Conservation (phyloP, 2,113 vertebrate species). For the Mola mola region DNA sequence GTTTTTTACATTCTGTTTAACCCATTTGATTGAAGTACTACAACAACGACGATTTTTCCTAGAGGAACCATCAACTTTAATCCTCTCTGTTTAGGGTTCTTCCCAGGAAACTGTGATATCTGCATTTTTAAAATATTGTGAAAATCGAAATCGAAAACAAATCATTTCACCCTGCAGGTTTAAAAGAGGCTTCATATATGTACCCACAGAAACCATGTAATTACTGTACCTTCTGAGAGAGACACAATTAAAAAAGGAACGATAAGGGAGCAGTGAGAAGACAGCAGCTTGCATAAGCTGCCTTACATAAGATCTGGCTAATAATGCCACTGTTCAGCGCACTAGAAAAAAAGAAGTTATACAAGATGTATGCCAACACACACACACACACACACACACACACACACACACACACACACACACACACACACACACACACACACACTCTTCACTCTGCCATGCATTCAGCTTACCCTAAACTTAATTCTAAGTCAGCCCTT, state of each 20-base stretch:
- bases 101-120: too few species aligned
- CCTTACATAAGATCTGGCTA: conserved; percentile 72
- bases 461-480: not conserved
- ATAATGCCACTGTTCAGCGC: conserved; percentile 64
- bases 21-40: too few species aligned
- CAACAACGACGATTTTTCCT: too few species aligned
- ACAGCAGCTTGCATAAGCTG: conserved; percentile 67
- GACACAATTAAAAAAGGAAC: not conserved
- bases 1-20: too few species aligned
- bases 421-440: conserved; percentile 3
- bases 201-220: not conserved
- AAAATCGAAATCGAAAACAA: too few species aligned
- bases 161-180: not conserved
- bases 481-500: not conserved
- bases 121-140: too few species aligned
- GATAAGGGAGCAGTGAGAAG: conserved; percentile 34
- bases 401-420: conserved; percentile 4
- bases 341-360: conserved; percentile 48
- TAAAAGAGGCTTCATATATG: not conserved
- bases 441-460: not conserved
- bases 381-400: not conserved
- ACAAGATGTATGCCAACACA: conserved; percentile 49
- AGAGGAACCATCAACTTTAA: too few species aligned
- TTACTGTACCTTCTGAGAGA: not conserved
- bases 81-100: too few species aligned